Conservation (phyloP, 1,140 invertebrate genomes). For the Trichoplusia ni region DNA sequence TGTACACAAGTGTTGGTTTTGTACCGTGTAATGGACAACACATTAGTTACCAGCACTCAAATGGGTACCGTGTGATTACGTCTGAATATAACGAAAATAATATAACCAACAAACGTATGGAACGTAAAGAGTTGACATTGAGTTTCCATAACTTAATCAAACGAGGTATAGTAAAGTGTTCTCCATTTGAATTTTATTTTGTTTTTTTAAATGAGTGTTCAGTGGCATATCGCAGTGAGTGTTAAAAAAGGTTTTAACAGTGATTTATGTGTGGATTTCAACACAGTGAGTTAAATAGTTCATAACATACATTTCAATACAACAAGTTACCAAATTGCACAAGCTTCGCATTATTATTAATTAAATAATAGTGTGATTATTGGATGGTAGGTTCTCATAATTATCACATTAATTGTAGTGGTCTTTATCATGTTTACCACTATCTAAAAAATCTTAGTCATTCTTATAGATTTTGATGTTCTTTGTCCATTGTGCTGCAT, state of each 20-base stretch:
- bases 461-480: no score
- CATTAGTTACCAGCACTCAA: conserved; percentile 58
- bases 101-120: conserved; percentile 60
- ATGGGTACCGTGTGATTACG: conserved; percentile 50
- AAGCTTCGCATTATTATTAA: no score
- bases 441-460: no score
- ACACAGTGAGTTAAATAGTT: background rate
- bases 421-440: no score
- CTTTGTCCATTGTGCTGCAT: no score
- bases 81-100: conserved; percentile 35
- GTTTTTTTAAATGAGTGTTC: conserved; percentile 28
- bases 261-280: background rate
- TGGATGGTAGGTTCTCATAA: no score
- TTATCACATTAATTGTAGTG: no score
- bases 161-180: conserved; percentile 63
- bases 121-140: conserved; percentile 71
- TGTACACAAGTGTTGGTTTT: conserved; percentile 74
- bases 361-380: no score
- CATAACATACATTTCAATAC: no score
- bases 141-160: conserved; percentile 79
- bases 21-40: conserved; percentile 67
- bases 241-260: conserved; percentile 12
- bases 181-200: conserved; percentile 38
- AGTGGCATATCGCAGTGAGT: conserved; percentile 19
- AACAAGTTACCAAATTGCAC: no score